Conservation (phyloP, 2,888 invertebrate species). For the Drosophila melanosoma region DNA sequence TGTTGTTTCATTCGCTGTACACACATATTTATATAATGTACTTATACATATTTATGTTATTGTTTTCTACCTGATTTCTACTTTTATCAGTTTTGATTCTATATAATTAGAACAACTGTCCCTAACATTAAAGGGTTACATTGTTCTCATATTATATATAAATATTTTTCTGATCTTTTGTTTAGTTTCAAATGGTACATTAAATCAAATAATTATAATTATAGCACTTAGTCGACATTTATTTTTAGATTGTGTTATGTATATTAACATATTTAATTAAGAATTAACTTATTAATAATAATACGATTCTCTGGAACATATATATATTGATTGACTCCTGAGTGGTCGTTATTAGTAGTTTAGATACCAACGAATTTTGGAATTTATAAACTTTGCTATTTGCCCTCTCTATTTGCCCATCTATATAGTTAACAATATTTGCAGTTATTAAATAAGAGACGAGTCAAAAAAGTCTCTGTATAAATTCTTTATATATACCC, state of each 20-base stretch:
- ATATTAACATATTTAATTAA: background rate
- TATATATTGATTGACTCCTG: background rate
- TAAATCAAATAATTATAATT: background rate
- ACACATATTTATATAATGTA: background rate
- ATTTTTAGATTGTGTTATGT: background rate
- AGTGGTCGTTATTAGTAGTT: background rate
- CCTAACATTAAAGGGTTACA: background rate
- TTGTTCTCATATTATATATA: constrained; percentile 8
- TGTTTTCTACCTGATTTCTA: constrained; percentile 50
- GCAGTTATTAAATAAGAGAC: background rate
- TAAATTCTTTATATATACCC: background rate
- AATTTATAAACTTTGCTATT: background rate
- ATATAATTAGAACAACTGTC: constrained; percentile 11
- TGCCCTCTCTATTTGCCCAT: background rate
- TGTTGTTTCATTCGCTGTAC: constrained; percentile 11
- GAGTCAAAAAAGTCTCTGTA: background rate
- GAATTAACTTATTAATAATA: background rate
- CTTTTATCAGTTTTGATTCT: constrained; percentile 14
- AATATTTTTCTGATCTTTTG: constrained; percentile 10
- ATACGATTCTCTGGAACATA: background rate
- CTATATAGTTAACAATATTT: background rate
- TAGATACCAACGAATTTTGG: background rate
- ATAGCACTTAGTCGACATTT: constrained; percentile 11
- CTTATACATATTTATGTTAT: constrained; percentile 21
- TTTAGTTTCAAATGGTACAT: constrained; percentile 14